Evolutionary conservation across 2,113 vertebrate genomes (phyloP), one percentile per base, ranked within the genome.

Genomic region (Neogobius melanostomus): DNA sequence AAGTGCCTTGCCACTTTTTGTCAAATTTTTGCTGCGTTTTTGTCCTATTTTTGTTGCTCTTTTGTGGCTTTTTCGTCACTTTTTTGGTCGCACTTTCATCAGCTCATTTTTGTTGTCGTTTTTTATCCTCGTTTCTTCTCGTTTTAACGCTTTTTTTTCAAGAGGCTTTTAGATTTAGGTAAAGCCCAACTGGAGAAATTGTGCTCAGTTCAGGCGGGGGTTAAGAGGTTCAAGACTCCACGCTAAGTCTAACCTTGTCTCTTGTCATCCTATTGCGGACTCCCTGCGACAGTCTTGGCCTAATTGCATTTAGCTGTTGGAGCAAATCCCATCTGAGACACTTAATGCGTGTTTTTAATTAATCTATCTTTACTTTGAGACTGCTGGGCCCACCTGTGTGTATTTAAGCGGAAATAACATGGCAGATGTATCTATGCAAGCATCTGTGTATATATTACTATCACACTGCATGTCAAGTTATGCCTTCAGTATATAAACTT

Each of bases 241-340:
- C 9, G 28, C 65, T 8, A 59, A 59, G 56, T 59, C 28, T 59
- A 10, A 44, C 51, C 42, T 64, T 5, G 28, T 83, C 73, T 79
- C 68, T 45, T 5, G 11, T 16, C 50, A 64, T 52, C 69, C 68
- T 62, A 75, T 76, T 21, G 4, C 67, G 28, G 54, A 50, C 74
- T 62, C 57, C 49, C 68, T 71, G 72, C 56, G 63, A 76, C 79
- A 73, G 69, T 80, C 17, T 69, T 74, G 49, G 50, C 87, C 71
- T 86, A 86, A 91, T 85, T 90, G 56, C 76, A 87, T 90, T 89
- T 82, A 77, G 57, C 76, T 82, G 80, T 84, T 57, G 71, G 74
- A 88, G 64, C 74, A 73, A 77, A 85, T 87, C 82, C 66, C 72
- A 84, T 84, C 77, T 72, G 60, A 52, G 36, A 70, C 67, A 77